These are phyloP conservation scores for Nannobrachium achirus DNA, from an alignment of 2,113 vertebrate species.

Conservation along the genomic window DNA sequence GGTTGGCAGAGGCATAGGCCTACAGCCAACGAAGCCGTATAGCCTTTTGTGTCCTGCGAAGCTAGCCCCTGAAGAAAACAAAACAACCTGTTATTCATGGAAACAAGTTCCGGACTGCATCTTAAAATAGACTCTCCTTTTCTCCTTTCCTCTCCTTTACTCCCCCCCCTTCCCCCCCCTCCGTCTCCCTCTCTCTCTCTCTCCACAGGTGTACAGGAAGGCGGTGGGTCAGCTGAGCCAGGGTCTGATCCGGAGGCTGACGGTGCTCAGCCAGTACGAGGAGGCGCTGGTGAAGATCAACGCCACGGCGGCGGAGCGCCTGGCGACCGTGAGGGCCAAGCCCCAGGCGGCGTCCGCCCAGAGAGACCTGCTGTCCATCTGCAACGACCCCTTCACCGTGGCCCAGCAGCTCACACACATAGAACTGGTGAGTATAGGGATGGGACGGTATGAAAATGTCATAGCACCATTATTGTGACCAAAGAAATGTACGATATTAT, in stretches of 20 bases:
- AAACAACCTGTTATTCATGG: too few relatives aligned
- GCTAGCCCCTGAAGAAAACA: too few relatives aligned
- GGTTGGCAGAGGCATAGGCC: too few relatives aligned
- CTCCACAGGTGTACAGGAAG: constrained; percentile 86
- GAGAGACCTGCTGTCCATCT: constrained; percentile 88
- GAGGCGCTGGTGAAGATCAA: constrained; percentile 90
- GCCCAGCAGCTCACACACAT: constrained; percentile 97
- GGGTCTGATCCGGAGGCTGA: constrained; percentile 86
- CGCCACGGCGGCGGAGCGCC: constrained; percentile 81
- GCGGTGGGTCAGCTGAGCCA: constrained; percentile 88
- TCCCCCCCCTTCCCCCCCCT: constrained; percentile 32
- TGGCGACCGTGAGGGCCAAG: constrained; percentile 86
- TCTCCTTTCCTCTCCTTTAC: constrained; percentile 72
- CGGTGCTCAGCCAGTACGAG: constrained; percentile 89
- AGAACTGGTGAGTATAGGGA: constrained; percentile 90
- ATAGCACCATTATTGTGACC: too few relatives aligned
- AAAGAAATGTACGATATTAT: too few relatives aligned
- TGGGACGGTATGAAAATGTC: too few relatives aligned
- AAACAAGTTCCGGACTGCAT: too few relatives aligned
- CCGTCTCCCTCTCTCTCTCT: background rate
- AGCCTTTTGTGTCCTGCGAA: too few relatives aligned
- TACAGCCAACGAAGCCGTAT: too few relatives aligned
- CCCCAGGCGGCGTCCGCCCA: constrained; percentile 86
- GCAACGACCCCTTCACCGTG: constrained; percentile 89
- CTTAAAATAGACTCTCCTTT: background rate